Evolutionary conservation across 2,888 invertebrate species (phyloP), one percentile per base, ranked within the genome.

Genomic region (Marasmarcha lunaedactyla): DNA sequence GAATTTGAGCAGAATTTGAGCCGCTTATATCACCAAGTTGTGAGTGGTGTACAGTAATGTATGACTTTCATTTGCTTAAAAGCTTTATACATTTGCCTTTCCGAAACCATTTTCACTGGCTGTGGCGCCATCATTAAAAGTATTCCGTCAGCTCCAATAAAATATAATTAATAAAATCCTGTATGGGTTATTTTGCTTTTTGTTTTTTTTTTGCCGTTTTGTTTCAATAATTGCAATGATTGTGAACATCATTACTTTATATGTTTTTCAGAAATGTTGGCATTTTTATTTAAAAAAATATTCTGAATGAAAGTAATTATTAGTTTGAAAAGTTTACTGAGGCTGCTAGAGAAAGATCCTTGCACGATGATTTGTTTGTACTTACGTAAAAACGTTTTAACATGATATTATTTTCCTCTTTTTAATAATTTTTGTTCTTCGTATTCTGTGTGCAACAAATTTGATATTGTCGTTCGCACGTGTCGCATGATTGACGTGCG

Each of bases 41-140:
- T 67, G 68, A 70, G 68, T 70, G 62, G 59, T 70, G 72, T 77
- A 76, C 74, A 69, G 65, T 72, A 71, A 76, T 76, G 67, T 71
- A 78, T 63, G 70, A 57, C 52, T 71, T 77, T 79, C 76, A 79
- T 79, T 79, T 76, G 64, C 68, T 72, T 79, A 78, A 79, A 79
- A 79, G 79, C 78, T 71, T 74, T 66, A 66, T 74, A 69, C 63
- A 64, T 68, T 76, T 67, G 63, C 60, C 59, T 57, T 61, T 61
- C 59, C 59, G 58, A 70, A 69, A 59, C 63, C 64, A 62, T 64
- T 72, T 66, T 54, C 61, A 59, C 57, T 59, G 54, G 60, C 59
- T 55, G 57, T 54, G 62, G 55, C 49, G 61, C 64, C 59, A 66
- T 69, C 66, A 70, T 73, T 72, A 68, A 71, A 73, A 67, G 71